Base-by-base conservation (phyloP, 1,140 invertebrate genomes). In the Ceratina japonica region DNA sequence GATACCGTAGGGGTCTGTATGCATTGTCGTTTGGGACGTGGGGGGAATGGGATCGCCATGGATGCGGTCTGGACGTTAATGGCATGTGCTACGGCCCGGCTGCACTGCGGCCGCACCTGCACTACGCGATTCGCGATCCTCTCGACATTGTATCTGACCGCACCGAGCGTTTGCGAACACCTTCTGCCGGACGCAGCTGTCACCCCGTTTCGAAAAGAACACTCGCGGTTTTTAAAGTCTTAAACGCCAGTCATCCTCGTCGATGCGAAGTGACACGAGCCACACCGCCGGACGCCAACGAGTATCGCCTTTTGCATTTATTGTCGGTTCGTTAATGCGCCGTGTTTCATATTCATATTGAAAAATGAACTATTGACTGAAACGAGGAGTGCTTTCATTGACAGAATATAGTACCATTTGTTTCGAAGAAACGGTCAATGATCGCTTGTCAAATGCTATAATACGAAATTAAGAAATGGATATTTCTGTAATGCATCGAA, bases 31-130 rank as follows among this genome's bases (percentile, higher is more conserved):
- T 27, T 27, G 37, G 63, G 49, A 22, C 58, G n/a, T n/a, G n/a
- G 66, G 72, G 75, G 80, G 71, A 84, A 82, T 80, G 75, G 86
- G 85, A 83, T 80, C 76, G 74, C 68, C 65, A 59, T 75, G 78
- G 79, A 87, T 87, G 86, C 49, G 85, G 85, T 86, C 76, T 70
- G 75, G 62, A 84, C 79, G 74, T 84, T 87, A 87, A 87, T 87
- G 77, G 85, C 70, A 81, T 81, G 79, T 72, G 79, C 80, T 61
- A 80, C 71, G 72, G 73, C 74, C 68, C 72, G 63, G 59, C 58
- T 59, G 74, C 78, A 81, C 79, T 66, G 79, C 75, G 64, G 54
- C 63, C 59, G 63, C 82, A 79, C 71, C 79, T 65, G 73, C 78
- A 54, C 49, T 37, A 49, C 59, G 65, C 54, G 54, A 61, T n/a